Conservation (phyloP, 2,888 invertebrate genomes). For the Leucoptera coffeella region DNA sequence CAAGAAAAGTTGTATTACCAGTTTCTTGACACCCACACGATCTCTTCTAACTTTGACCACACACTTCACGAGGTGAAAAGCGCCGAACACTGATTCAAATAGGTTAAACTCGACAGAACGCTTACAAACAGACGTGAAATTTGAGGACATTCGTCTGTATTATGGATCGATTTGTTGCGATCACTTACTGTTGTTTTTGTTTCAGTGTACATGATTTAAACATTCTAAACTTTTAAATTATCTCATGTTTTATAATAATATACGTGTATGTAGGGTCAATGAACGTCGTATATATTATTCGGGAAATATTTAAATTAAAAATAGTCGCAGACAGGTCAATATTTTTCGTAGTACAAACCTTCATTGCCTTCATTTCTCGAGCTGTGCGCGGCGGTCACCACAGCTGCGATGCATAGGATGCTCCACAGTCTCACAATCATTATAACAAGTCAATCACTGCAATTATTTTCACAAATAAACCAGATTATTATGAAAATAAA, state of each 20-base stretch:
- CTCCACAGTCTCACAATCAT: constrained; percentile 51
- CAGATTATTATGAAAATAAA: constrained; percentile 27
- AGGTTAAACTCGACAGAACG: neutral
- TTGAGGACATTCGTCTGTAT: too few relatives aligned
- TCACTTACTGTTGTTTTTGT: neutral
- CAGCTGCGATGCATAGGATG: constrained; percentile 44
- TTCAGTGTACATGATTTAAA: too few relatives aligned
- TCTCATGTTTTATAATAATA: too few relatives aligned
- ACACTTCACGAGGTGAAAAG: neutral
- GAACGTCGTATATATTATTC: too few relatives aligned
- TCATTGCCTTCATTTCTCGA: constrained; percentile 48
- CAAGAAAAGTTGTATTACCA: neutral
- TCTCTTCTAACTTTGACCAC: neutral
- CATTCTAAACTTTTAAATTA: too few relatives aligned
- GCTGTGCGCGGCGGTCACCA: constrained; percentile 38
- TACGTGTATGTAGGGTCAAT: too few relatives aligned
- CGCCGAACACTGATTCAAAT: neutral
- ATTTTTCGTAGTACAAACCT: constrained; percentile 19
- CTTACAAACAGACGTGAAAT: too few relatives aligned
- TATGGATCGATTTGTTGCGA: too few relatives aligned
- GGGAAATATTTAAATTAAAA: too few relatives aligned
- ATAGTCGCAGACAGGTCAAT: constrained; percentile 5
- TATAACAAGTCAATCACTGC: constrained; percentile 29
- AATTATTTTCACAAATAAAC: constrained; percentile 40
- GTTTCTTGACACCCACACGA: neutral